Evolutionary conservation across 2,888 invertebrate genomes (phyloP), one percentile per base, ranked within the genome.

Genomic region (Cryptus viduatorius): DNA sequence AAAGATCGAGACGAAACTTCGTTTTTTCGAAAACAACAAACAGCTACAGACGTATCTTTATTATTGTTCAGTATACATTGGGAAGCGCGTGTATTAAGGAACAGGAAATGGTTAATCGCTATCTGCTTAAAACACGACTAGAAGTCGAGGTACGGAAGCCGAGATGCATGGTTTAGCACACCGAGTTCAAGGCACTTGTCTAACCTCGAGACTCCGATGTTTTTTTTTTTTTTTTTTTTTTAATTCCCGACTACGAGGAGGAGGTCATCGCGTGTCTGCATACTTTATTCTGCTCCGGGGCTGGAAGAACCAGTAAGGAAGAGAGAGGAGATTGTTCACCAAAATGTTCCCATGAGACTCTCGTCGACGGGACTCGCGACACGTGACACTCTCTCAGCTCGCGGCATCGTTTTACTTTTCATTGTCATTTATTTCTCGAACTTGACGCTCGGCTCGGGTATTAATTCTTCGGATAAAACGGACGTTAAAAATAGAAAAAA

Each of bases 151-250:
- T 44, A 71, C 80, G 82, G 76, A 88, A 85, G 87, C 89, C 80
- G 80, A 68, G 87, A 90, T 89, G 90, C 87, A 88, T 89, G 88
- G 90, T 83, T 90, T 89, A 83, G 72, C 90, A 89, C 48, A 12
- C 89, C 88, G 88, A 89, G 91, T 91, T 91, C 90, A 91, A 91
- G 91, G 91, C 46, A 80, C 80, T 44, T 46, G 73, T 68, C 80
- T 75, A 80, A 80, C 80, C 80, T 80, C 80, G 59, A 53, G 87
- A 59, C 56, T 64, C n/a, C 71, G 72, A 65, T 44, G 72, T 42
- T 44, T 67, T 68, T 80, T 46, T 73, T 61, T 61, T 7, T 10
- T 37, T 37, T 37, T 8, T 37, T 37, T 8, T 37, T 8, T 37
- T 37, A 37, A 37, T 37, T 61, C 73, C n/a, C 73, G 67, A 46